phyloP scores from a whole-genome alignment of 2,888 invertebrate species.

The Orthosia cruda region DNA sequence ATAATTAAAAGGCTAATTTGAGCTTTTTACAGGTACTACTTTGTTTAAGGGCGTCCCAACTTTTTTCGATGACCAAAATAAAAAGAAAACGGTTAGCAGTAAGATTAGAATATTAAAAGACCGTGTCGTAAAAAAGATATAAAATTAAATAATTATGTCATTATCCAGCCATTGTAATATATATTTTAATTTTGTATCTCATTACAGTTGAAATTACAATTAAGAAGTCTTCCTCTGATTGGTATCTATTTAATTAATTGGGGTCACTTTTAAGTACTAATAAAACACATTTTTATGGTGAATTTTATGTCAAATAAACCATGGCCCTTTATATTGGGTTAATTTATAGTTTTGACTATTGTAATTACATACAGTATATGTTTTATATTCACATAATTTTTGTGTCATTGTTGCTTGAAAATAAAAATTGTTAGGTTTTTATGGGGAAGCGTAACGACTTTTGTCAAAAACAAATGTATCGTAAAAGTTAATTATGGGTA shows the following conservation, averaged over 20 bases:
- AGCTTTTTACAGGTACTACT: no score
- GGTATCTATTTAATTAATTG: slow-evolving; percentile 70
- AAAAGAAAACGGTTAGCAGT: slow-evolving; percentile 14
- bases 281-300: slow-evolving; percentile 69
- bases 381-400: slow-evolving; percentile 42
- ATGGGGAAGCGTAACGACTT: slow-evolving; percentile 16
- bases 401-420: slow-evolving; percentile 35
- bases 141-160: slow-evolving; percentile 71
- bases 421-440: slow-evolving; percentile 39
- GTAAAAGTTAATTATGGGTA: slow-evolving; percentile 23
- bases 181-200: slow-evolving; percentile 60
- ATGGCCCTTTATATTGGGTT: slow-evolving; percentile 53
- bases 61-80: background rate
- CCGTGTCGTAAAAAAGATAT: slow-evolving; percentile 58
- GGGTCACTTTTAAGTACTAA: slow-evolving; percentile 54
- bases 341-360: slow-evolving; percentile 63
- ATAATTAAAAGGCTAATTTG: no score
- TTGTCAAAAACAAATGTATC: slow-evolving; percentile 20
- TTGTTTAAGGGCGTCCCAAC: background rate
- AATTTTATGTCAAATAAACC: slow-evolving; percentile 68
- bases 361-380: slow-evolving; percentile 48
- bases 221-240: slow-evolving; percentile 59
- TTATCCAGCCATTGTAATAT: slow-evolving; percentile 60
- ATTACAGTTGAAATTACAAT: slow-evolving; percentile 64
- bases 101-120: slow-evolving; percentile 42